Evolutionary conservation across 2,113 vertebrate genomes (phyloP).

Genomic region (Microcebus murinus): DNA sequence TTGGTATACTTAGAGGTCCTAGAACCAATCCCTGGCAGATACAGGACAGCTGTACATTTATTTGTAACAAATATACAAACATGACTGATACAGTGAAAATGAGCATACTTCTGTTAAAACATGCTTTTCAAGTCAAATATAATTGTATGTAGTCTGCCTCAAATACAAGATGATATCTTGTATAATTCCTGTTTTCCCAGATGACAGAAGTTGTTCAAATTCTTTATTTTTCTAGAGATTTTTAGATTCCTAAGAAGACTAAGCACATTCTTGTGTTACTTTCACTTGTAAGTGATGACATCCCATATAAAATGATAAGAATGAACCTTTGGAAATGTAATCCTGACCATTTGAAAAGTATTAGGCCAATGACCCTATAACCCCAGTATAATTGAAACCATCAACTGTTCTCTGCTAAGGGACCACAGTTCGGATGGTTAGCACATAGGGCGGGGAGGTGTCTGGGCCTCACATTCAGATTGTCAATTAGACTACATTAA

Average conservation of each 20-base stretch:
- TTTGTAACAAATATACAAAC: neutral
- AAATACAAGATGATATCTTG: neutral
- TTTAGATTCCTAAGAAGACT: constrained; percentile 14
- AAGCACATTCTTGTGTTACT: constrained; percentile 2
- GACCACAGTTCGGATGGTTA: neutral
- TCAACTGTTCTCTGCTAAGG: constrained; percentile 10
- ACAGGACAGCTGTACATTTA: neutral
- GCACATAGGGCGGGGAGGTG: neutral
- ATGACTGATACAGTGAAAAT: neutral
- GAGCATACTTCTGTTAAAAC: neutral
- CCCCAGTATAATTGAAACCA: constrained; percentile 45
- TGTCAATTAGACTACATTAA: constrained; percentile 61
- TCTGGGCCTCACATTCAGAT: neutral
- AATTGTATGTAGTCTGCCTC: neutral
- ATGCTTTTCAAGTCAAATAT: neutral
- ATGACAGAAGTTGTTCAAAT: neutral
- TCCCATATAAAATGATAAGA: constrained; percentile 1
- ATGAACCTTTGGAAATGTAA: constrained; percentile 45
- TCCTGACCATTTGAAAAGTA: constrained; percentile 65
- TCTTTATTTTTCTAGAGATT: constrained; percentile 19
- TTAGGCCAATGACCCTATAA: constrained; percentile 36
- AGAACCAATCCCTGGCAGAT: neutral
- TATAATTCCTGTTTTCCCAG: neutral
- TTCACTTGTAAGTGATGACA: constrained; percentile 44
- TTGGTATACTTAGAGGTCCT: neutral